Conservation (phyloP, 92 coral and sea anemone genomes). For the Meandrina meandrites region DNA sequence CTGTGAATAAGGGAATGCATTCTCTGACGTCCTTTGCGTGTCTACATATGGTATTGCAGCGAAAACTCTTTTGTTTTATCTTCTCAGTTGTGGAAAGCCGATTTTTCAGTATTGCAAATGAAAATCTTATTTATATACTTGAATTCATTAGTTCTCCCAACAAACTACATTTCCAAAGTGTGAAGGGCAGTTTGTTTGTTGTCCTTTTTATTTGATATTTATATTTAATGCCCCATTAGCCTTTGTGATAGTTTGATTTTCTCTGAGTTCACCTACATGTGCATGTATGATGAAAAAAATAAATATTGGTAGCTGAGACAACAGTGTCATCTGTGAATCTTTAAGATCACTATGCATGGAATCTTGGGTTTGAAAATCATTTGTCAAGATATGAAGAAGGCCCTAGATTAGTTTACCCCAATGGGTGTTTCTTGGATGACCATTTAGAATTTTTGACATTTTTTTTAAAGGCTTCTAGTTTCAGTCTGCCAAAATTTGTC, state of each 20-base stretch:
- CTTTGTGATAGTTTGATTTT: not conserved
- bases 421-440: not conserved
- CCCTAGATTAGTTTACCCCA: not conserved
- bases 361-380: not conserved
- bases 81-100: not conserved
- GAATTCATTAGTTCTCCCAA: not conserved
- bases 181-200: not conserved
- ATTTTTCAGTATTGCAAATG: not conserved
- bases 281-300: no score
- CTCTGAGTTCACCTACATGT: no score
- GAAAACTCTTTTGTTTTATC: not conserved
- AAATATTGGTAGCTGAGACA: not conserved
- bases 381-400: conserved; percentile 22
- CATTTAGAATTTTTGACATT: not conserved
- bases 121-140: not conserved
- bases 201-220: not conserved
- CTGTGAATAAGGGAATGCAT: not conserved
- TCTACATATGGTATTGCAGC: not conserved
- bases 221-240: not conserved
- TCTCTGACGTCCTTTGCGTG: not conserved
- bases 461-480: not conserved
- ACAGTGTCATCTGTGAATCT: not conserved
- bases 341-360: conserved; percentile 19
- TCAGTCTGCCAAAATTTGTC: not conserved
- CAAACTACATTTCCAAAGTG: not conserved